Percentiles rank a stretch among this genome's conserved stretches.
Evolutionary conservation across 2,797 vertebrate species (phyloP).

Genomic region (Siniperca obscura): DNA sequence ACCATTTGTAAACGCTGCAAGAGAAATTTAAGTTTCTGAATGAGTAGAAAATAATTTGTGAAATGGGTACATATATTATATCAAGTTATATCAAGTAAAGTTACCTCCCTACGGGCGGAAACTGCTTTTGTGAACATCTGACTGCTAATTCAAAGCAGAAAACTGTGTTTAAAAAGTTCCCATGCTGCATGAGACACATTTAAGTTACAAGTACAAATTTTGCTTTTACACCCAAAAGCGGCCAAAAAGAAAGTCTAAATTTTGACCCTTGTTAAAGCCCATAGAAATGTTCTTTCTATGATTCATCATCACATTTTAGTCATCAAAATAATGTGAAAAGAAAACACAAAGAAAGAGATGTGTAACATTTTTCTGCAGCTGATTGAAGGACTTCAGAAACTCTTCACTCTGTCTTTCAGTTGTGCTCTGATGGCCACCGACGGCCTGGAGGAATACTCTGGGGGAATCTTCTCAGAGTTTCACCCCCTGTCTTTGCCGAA

Average conservation of each 20-base stretch:
- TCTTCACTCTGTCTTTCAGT: conserved; percentile 72
- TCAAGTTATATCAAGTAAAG: background rate
- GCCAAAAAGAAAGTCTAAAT: background rate
- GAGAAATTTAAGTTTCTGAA: background rate
- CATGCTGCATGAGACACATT: background rate
- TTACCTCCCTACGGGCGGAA: background rate
- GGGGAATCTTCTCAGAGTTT: conserved; percentile 91
- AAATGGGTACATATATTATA: background rate
- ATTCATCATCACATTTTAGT: background rate
- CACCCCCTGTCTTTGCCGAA: conserved; percentile 83
- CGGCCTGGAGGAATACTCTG: conserved; percentile 87
- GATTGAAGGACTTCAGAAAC: background rate
- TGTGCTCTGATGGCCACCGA: conserved; percentile 96
- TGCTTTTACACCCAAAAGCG: background rate
- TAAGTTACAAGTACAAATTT: background rate
- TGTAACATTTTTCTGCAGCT: background rate
- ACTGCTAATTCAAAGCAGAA: conserved; percentile 6
- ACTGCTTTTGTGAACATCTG: background rate
- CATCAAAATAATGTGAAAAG: conserved; percentile 5
- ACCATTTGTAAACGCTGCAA: background rate
- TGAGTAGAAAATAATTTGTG: background rate
- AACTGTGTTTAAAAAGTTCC: background rate
- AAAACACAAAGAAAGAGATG: background rate
- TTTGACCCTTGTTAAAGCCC: background rate
- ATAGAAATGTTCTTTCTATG: background rate